Evolutionary conservation across 2,888 invertebrate genomes (phyloP).

Genomic region (Antheraea yamamai): DNA sequence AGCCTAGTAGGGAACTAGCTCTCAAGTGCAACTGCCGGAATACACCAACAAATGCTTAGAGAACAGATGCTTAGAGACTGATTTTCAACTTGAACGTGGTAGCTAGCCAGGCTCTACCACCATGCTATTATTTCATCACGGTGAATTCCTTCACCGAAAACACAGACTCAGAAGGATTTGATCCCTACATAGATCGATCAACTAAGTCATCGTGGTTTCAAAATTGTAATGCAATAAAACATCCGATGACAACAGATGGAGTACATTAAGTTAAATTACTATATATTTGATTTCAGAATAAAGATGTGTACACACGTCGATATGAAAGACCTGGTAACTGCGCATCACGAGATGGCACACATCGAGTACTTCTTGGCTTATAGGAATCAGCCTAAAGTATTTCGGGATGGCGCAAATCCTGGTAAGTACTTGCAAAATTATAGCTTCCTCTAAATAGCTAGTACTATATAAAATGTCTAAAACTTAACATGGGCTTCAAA

Average conservation of each 20-base stretch:
- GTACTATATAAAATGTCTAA: background rate
- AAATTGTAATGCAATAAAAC: background rate
- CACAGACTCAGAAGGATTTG: no score
- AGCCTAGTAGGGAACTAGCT: no score
- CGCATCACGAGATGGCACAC: constrained; percentile 96
- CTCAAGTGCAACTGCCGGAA: no score
- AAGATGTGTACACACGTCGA: constrained; percentile 94
- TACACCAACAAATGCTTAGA: no score
- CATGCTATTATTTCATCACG: no score
- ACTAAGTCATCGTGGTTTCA: no score
- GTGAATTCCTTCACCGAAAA: no score
- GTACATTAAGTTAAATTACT: background rate
- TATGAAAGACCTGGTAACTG: constrained; percentile 92
- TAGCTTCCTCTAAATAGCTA: background rate
- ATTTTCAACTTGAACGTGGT: no score
- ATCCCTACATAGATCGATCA: no score
- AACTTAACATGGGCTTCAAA: background rate
- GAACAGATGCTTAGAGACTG: no score
- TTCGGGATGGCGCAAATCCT: constrained; percentile 96
- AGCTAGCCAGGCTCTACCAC: no score
- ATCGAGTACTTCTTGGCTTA: constrained; percentile 94
- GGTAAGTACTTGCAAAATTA: constrained; percentile 73
- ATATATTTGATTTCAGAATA: constrained; percentile 80
- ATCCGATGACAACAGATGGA: background rate
- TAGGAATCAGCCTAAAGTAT: constrained; percentile 90